phyloP scores from a whole-genome alignment of 2,797 vertebrate genomes.

The Sciurus vulgaris region DNA sequence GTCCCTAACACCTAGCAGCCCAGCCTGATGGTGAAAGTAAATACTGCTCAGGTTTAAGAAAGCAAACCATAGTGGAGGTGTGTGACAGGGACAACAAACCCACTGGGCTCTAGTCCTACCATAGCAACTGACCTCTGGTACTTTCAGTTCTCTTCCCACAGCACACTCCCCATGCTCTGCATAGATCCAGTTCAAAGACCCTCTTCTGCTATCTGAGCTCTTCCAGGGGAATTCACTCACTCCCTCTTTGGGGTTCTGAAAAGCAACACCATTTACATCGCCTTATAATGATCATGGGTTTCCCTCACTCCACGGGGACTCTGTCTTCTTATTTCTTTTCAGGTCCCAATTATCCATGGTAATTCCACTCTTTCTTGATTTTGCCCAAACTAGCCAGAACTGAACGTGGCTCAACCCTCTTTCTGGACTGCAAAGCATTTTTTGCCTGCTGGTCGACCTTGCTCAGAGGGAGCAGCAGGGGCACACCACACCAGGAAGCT shows the following conservation, averaged over 20 bases:
- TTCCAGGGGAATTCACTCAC: slow-evolving; percentile 47
- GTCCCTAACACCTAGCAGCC: background rate
- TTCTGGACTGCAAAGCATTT: slow-evolving; percentile 49
- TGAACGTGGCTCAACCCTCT: background rate
- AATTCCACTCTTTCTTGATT: slow-evolving; percentile 13
- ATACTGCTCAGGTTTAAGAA: background rate
- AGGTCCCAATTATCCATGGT: background rate
- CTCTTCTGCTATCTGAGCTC: slow-evolving; percentile 3
- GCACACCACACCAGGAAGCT: background rate
- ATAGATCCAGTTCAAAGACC: background rate
- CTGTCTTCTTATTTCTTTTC: slow-evolving; percentile 13
- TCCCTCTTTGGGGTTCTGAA: slow-evolving; percentile 15
- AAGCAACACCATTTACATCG: background rate
- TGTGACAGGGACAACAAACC: background rate
- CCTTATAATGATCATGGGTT: background rate
- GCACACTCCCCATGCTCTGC: background rate
- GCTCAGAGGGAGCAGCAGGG: background rate
- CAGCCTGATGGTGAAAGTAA: background rate
- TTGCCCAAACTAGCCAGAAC: slow-evolving; percentile 23
- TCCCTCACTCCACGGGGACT: background rate
- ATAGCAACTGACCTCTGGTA: background rate
- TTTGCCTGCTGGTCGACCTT: background rate
- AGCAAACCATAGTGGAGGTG: slow-evolving; percentile 9
- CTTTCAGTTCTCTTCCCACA: background rate
- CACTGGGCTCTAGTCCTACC: background rate